A percentile compares a stretch with the other conserved stretches of the same genome.
Evolutionary conservation across 1,140 invertebrate genomes (phyloP).

Genomic region (Hormaphis cornu): DNA sequence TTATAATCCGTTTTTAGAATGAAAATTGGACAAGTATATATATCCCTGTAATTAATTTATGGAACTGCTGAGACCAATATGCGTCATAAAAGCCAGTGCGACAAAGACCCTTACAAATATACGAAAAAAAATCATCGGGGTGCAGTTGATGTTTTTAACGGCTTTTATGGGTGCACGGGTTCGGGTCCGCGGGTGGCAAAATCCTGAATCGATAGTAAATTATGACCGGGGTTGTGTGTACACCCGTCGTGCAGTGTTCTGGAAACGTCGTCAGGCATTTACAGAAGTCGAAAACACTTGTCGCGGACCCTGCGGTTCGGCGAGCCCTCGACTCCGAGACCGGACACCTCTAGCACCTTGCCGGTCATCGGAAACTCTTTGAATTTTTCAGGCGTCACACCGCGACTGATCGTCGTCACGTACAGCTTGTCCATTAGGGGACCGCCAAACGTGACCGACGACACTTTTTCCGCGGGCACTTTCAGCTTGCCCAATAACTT

Average conservation of each 20-base stretch:
- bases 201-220: no score
- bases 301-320: conserved; percentile 26
- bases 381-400: conserved; percentile 47
- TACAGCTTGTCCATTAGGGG: conserved; percentile 46
- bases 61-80: no score
- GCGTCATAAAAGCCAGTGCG: no score
- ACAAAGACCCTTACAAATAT: no score
- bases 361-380: conserved; percentile 55
- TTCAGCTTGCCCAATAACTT: conserved; percentile 41
- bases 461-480: conserved; percentile 44
- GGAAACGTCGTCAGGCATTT: neutral
- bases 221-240: neutral
- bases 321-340: conserved; percentile 52
- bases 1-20: no score
- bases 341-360: conserved; percentile 58
- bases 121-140: no score
- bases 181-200: no score
- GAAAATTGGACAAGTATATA: no score
- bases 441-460: conserved; percentile 54
- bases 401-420: conserved; percentile 45
- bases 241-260: neutral
- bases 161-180: no score
- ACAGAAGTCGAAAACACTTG: conserved; percentile 1
- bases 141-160: no score
- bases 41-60: no score